Evolutionary conservation across 2,888 invertebrate species (phyloP), one percentile per base, ranked within the genome.

Genomic region (Cantharis rustica): DNA sequence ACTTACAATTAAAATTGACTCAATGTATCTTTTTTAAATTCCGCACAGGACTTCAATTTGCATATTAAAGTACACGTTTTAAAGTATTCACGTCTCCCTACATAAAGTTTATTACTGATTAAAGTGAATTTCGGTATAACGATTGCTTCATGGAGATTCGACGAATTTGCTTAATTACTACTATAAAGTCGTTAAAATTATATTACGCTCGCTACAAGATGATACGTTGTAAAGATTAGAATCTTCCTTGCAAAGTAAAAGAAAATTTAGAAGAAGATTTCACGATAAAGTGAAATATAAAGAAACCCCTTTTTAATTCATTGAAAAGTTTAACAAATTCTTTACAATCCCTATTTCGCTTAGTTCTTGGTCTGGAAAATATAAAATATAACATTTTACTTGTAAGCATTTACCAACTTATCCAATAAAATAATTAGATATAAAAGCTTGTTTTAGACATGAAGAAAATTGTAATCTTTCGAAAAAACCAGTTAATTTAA

Each of bases 1-100:
- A 81, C 80, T 81, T 80, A 80, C 84, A 85, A 85, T 85, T 85
- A 85, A 84, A 84, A 84, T 80, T 81, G 83, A 83, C 83, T 84
- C 84, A 84, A 82, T 84, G 74, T 75, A 82, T 84, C 82, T 83
- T 82, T 82, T 84, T 83, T 83, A 81, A 81, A 83, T 83, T 84
- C 84, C 72, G 77, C 72, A 77, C 83, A 81, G 80, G 79, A 80
- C 74, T 77, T 79, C 79, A 75, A 82, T 82, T 81, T 80, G 82
- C 81, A 81, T 82, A 80, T 77, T 77, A 79, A 81, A 81, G 80
- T 80, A 76, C 77, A 79, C 80, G 78, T 79, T 77, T 79, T 77
- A 73, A 77, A 75, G 75, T 75, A 75, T 75, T 69, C 73, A 71
- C 72, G 68, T 72, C 72, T 17, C 69, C 68, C 71, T 72, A 68